Conservation (phyloP, 1,140 invertebrate genomes). For the Trachymyrmex cornetzi region DNA sequence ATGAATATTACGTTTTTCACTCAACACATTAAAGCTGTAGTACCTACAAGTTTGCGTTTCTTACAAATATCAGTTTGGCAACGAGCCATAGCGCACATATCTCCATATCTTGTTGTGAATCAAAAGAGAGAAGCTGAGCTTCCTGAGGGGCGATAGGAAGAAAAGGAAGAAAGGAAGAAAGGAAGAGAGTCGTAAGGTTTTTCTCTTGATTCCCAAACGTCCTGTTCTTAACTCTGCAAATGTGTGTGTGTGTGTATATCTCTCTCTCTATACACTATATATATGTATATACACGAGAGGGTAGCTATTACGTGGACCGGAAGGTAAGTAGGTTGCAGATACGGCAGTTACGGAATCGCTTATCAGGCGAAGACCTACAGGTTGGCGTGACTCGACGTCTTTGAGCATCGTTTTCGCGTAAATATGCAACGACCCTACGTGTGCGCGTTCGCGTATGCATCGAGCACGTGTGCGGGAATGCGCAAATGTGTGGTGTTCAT, state of each 20-base stretch:
- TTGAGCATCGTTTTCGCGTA: conserved; percentile 66
- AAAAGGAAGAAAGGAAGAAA: background rate
- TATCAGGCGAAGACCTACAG: conserved; percentile 75
- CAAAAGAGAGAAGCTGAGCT: conserved; percentile 14
- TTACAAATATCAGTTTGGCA: conserved; percentile 41
- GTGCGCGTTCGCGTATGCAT: background rate
- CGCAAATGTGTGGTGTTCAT: background rate
- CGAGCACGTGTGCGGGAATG: conserved; percentile 14
- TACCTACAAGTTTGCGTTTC: conserved; percentile 39
- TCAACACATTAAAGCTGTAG: background rate
- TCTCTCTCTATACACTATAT: too few relatives aligned
- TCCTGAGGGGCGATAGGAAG: conserved; percentile 14
- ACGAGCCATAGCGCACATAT: background rate
- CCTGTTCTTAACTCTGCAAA: conserved; percentile 18
- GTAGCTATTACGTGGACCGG: conserved; percentile 55
- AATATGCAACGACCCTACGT: conserved; percentile 59
- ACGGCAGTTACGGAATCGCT: conserved; percentile 70
- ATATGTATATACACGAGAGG: background rate
- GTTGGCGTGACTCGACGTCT: conserved; percentile 78
- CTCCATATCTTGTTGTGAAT: conserved; percentile 27
- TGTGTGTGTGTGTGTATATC: background rate
- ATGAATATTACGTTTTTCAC: background rate
- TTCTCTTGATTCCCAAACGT: background rate
- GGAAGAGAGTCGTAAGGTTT: background rate
- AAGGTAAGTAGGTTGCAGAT: conserved; percentile 43